Base-by-base conservation (phyloP, 2,113 vertebrate species). In the Dryoscopus gambensis region DNA sequence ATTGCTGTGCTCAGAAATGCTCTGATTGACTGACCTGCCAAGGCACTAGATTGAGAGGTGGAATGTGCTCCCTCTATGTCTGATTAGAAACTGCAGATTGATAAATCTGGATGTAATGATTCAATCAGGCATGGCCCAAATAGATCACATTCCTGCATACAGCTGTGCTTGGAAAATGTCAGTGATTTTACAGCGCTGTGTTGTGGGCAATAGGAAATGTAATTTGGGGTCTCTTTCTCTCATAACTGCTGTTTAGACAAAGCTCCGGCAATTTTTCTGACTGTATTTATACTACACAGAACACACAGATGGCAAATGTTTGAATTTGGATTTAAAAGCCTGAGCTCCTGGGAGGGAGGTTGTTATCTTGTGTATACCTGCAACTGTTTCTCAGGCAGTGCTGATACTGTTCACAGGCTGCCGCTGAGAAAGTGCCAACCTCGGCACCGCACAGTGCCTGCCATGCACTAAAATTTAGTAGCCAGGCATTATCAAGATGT, bases 1-100 rank as follows among this genome's bases (percentile, higher is more conserved):
- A 42, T 42, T 75, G 83, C 83, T 46, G 31, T 64, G 47, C 39
- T 86, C 71, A 78, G 78, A 88, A 90, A 71, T 56, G 37, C 31
- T 75, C 39, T 89, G 87, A 93, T 83, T 91, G 87, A 92, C 90
- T 90, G 87, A 81, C 85, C 92, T 96, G 88, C 68, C 90, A 89
- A 24, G 31, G 76, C 83, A 56, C 56, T 67, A 71, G 79, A 93
- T 33, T 77, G 93, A 94, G 85, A 84, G 75, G 75, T 84, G 65
- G 52, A 84, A 92, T 0, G 1, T 71, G 53, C 52, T 88, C 52
- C 49, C 31, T 88, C 79, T 83, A 0, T 49, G 63, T 67, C 95
- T 94, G 83, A 90, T 90, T 94, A 90, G 83, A 94, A 95, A 39
- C 52, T 56, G 60, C 77, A 91, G 91, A 73, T 87, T 79, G 68